Conservation (phyloP, 37 sponge, comb jelly and placozoan genomes). For the Spongilla lacustris region DNA sequence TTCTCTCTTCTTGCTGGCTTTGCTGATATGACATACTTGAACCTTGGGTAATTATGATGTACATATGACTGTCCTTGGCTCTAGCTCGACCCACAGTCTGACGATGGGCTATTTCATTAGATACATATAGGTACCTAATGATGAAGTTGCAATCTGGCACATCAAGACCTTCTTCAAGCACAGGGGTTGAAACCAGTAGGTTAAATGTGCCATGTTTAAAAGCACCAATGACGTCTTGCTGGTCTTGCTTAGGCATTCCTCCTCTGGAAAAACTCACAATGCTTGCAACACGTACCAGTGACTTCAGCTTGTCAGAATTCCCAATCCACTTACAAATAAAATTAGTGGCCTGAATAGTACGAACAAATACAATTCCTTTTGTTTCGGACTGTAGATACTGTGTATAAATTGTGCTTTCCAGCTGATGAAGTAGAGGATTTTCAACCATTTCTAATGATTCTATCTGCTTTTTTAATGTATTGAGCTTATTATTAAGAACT, state of each 20-base stretch:
- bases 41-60: slow-evolving; percentile 37
- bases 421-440: slow-evolving; percentile 35
- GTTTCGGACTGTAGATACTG: slow-evolving; percentile 31
- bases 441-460: neutral
- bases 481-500: neutral
- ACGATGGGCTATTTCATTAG: slow-evolving; percentile 64
- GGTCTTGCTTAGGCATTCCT: slow-evolving; percentile 56
- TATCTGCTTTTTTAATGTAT: neutral
- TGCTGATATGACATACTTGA: slow-evolving; percentile 29
- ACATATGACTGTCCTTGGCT: slow-evolving; percentile 40
- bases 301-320: neutral
- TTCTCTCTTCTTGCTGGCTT: slow-evolving; percentile 45
- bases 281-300: neutral
- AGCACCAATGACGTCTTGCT: slow-evolving; percentile 29
- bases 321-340: slow-evolving; percentile 14
- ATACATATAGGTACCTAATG: slow-evolving; percentile 64
- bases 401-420: slow-evolving; percentile 4
- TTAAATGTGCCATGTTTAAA: slow-evolving; percentile 52
- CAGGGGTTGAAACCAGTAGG: slow-evolving; percentile 69
- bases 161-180: slow-evolving; percentile 81
- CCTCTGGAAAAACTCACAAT: slow-evolving; percentile 10
- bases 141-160: slow-evolving; percentile 75
- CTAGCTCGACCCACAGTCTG: slow-evolving; percentile 76
- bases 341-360: slow-evolving; percentile 14
- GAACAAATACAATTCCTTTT: slow-evolving; percentile 59